Percentiles rank a stretch among this genome's conserved stretches.
phyloP scores from a whole-genome alignment of 2,888 invertebrate species.

The Drosophila dives region DNA sequence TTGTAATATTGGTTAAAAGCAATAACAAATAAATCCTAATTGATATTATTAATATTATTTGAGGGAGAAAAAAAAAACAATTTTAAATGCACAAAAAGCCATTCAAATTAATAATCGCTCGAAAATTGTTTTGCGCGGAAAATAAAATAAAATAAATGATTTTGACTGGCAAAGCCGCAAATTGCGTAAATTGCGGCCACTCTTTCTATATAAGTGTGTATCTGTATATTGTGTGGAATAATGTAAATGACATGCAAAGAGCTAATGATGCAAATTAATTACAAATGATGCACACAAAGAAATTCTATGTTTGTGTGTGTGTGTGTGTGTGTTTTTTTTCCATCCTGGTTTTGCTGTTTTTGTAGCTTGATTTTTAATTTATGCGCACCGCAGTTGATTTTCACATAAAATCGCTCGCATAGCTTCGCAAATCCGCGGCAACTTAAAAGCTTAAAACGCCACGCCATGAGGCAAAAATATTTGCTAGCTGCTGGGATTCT shows the following conservation, averaged over 20 bases:
- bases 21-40: constrained; percentile 52
- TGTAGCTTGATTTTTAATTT: constrained; percentile 76
- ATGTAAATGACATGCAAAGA: constrained; percentile 37
- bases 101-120: constrained; percentile 62
- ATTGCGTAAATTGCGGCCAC: constrained; percentile 63
- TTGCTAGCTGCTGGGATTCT: constrained; percentile 18
- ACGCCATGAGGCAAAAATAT: constrained; percentile 30
- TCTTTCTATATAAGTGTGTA: constrained; percentile 11
- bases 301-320: constrained; percentile 9
- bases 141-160: constrained; percentile 56
- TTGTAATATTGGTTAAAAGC: background rate
- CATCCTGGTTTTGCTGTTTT: constrained; percentile 19
- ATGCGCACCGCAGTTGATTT: constrained; percentile 78
- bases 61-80: constrained; percentile 52
- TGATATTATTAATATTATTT: constrained; percentile 61
- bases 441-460: constrained; percentile 79
- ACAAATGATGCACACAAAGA: constrained; percentile 69
- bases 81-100: constrained; percentile 45
- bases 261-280: constrained; percentile 78
- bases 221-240: constrained; percentile 11
- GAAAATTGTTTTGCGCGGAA: constrained; percentile 56
- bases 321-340: constrained; percentile 1
- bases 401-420: constrained; percentile 71
- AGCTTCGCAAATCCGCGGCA: constrained; percentile 74
- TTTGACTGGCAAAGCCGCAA: constrained; percentile 73